These are phyloP conservation scores for Calameuta idolon DNA, from an alignment of 2,888 invertebrate genomes.

Conservation along the genomic window DNA sequence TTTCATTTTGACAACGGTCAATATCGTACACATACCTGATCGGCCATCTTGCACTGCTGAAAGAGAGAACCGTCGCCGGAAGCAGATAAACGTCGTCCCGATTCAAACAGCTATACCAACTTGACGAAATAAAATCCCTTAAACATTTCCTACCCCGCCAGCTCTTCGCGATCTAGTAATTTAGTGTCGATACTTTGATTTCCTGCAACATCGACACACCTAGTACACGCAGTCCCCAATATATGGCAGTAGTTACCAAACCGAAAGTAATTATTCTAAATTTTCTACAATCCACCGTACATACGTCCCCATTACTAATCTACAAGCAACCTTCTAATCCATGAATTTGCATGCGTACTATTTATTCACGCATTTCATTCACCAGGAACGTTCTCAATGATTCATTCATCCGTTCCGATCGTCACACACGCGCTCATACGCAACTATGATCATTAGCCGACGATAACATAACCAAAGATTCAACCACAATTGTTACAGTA, in stretches of 20 bases:
- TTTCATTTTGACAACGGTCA: slow-evolving; percentile 23
- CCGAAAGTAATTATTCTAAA: neutral
- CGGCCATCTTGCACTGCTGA: slow-evolving; percentile 81
- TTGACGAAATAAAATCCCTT: neutral
- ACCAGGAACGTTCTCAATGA: neutral
- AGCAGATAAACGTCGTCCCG: slow-evolving; percentile 11
- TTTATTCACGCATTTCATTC: neutral
- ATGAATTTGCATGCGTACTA: neutral
- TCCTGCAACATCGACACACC: neutral
- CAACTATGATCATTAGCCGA: neutral
- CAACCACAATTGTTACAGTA: neutral
- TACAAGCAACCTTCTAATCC: neutral
- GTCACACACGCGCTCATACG: neutral
- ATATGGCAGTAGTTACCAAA: neutral
- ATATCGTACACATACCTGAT: slow-evolving; percentile 75
- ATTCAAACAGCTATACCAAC: slow-evolving; percentile 4
- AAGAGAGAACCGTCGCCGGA: slow-evolving; percentile 61
- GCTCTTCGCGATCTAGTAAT: neutral
- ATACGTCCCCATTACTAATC: too few relatives aligned
- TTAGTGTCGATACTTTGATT: neutral
- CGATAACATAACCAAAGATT: neutral
- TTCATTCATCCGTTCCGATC: neutral
- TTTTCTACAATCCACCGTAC: too few relatives aligned
- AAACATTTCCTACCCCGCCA: neutral
- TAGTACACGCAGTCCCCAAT: neutral